phyloP scores from a whole-genome alignment of 2,797 vertebrate species.

The Erpetoichthys calabaricus region DNA sequence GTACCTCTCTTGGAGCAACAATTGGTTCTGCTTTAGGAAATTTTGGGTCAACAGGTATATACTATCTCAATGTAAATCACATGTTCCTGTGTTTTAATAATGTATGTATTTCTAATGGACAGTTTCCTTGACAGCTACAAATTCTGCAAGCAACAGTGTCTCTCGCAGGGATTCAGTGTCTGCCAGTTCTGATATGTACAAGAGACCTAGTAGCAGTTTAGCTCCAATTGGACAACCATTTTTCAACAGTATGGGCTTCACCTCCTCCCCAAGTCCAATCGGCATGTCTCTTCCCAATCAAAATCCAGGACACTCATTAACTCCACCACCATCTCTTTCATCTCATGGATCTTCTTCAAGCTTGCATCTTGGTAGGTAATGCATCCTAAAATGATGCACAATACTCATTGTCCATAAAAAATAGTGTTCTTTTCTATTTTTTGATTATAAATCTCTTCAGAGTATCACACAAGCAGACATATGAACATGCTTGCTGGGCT shows the following conservation, averaged over 20 bases:
- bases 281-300: constrained; percentile 82
- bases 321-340: constrained; percentile 93
- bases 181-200: constrained; percentile 92
- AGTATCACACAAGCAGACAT: too few relatives aligned
- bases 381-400: background rate
- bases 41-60: constrained; percentile 87
- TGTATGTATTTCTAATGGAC: constrained; percentile 20
- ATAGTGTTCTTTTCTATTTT: background rate
- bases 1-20: constrained; percentile 79
- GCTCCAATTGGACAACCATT: constrained; percentile 94
- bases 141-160: constrained; percentile 84
- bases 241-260: constrained; percentile 97
- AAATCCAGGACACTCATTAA: constrained; percentile 91
- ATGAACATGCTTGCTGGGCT: too few relatives aligned
- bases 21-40: constrained; percentile 90
- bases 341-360: constrained; percentile 96
- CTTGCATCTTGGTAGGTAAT: constrained; percentile 80
- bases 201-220: constrained; percentile 88
- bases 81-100: background rate
- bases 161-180: constrained; percentile 91
- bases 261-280: constrained; percentile 94
- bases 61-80: background rate
- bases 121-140: constrained; percentile 79
- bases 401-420: background rate
- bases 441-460: background rate